phyloP scores from a whole-genome alignment of 1,140 invertebrate species.

The Drosophila burlai region DNA sequence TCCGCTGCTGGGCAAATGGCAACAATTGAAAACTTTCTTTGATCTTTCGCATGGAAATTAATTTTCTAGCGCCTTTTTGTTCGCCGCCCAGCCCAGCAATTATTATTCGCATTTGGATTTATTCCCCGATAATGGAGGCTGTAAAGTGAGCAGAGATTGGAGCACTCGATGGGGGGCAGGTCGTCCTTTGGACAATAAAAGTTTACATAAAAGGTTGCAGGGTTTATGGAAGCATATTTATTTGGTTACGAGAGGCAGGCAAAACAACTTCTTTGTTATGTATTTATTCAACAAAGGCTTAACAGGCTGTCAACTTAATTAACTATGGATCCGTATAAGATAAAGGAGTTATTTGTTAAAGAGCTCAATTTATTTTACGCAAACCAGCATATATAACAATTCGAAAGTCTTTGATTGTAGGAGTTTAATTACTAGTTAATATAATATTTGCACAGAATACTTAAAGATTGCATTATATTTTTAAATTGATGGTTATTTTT shows the following conservation, averaged over 20 bases:
- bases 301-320: background rate
- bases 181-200: constrained; percentile 4
- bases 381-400: too few relatives aligned
- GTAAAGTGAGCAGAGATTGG: constrained; percentile 26
- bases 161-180: constrained; percentile 22
- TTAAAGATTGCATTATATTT: too few relatives aligned
- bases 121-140: constrained; percentile 28
- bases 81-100: constrained; percentile 13
- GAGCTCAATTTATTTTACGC: too few relatives aligned
- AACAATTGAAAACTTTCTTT: constrained; percentile 79
- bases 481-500: too few relatives aligned
- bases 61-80: constrained; percentile 62
- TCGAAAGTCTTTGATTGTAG: too few relatives aligned
- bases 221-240: background rate
- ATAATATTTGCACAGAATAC: too few relatives aligned
- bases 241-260: too few relatives aligned
- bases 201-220: background rate
- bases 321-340: background rate
- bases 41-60: constrained; percentile 81
- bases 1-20: constrained; percentile 73
- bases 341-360: too few relatives aligned
- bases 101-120: constrained; percentile 34
- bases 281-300: background rate
- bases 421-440: too few relatives aligned
- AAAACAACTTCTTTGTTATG: background rate